phyloP scores from a whole-genome alignment of 35 echinoderm and acorn worm species.

The Apostichopus japonicus region DNA sequence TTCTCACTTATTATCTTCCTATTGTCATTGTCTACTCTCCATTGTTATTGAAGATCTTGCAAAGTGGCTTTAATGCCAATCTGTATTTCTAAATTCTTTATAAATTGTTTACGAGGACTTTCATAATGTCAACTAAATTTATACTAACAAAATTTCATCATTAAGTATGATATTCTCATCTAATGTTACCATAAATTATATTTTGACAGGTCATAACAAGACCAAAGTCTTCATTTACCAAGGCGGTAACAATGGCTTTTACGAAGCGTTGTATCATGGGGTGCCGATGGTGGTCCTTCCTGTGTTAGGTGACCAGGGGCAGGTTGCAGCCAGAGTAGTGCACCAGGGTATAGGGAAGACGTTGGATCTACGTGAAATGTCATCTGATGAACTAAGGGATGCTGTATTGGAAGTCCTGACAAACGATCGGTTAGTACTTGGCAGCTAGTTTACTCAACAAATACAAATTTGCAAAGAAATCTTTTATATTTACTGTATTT shows the following conservation, averaged over 20 bases:
- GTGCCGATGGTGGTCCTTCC: constrained; percentile 30
- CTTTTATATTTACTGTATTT: background rate
- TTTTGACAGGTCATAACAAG: constrained; percentile 41
- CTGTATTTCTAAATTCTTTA: background rate
- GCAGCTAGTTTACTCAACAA: background rate
- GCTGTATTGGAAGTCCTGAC: background rate
- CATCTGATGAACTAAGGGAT: background rate
- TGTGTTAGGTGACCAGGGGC: constrained; percentile 17
- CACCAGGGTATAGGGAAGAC: background rate
- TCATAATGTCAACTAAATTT: background rate
- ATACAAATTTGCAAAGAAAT: background rate
- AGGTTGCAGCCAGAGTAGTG: background rate
- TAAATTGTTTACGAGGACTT: background rate
- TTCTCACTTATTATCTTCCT: too few species aligned
- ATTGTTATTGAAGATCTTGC: background rate
- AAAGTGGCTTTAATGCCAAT: too few species aligned
- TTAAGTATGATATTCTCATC: background rate
- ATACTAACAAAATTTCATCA: background rate
- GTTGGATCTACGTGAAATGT: background rate
- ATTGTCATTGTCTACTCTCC: background rate
- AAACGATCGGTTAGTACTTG: background rate
- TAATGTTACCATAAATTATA: background rate
- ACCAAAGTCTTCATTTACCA: constrained; percentile 29
- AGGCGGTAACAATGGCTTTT: constrained; percentile 48
- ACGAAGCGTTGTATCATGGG: constrained; percentile 51